These are phyloP conservation scores for Chelonus insularis DNA, from an alignment of 1,140 invertebrate genomes.

Conservation along the genomic window DNA sequence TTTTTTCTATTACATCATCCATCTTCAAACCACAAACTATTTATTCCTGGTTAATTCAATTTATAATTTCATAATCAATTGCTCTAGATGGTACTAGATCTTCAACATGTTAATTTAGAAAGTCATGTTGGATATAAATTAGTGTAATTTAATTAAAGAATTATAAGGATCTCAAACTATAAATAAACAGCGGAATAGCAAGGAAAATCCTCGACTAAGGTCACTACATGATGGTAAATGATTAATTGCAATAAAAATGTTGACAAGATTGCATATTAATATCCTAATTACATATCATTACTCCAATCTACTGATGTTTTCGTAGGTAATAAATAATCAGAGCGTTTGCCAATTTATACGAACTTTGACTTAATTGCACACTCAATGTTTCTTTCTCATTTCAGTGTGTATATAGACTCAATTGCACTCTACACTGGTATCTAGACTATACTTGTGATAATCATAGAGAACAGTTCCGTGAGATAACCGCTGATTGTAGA, in stretches of 20 bases:
- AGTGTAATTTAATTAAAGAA: too few species aligned
- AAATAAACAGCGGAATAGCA: too few species aligned
- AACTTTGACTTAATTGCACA: constrained; percentile 24
- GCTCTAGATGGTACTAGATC: too few species aligned
- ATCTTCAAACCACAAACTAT: too few species aligned
- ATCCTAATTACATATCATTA: constrained; percentile 26
- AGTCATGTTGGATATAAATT: too few species aligned
- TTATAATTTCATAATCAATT: too few species aligned
- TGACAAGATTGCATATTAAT: constrained; percentile 27
- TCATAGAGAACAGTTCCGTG: constrained; percentile 25
- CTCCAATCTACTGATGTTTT: constrained; percentile 16
- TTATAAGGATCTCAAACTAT: too few species aligned
- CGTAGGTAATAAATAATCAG: constrained; percentile 28
- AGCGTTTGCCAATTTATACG: constrained; percentile 7
- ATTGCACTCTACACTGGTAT: background rate
- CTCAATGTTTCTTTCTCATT: constrained; percentile 17
- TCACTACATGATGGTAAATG: constrained; percentile 18
- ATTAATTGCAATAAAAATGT: constrained; percentile 28
- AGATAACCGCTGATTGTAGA: constrained; percentile 21
- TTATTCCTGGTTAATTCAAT: too few species aligned
- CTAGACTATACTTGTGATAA: constrained; percentile 29
- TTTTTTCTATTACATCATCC: too few species aligned
- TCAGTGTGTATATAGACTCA: too few species aligned
- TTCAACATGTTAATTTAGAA: too few species aligned
- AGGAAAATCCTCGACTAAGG: too few species aligned